These are phyloP conservation scores for Barbus barbus DNA, from an alignment of 2,113 vertebrate species.

Conservation along the genomic window DNA sequence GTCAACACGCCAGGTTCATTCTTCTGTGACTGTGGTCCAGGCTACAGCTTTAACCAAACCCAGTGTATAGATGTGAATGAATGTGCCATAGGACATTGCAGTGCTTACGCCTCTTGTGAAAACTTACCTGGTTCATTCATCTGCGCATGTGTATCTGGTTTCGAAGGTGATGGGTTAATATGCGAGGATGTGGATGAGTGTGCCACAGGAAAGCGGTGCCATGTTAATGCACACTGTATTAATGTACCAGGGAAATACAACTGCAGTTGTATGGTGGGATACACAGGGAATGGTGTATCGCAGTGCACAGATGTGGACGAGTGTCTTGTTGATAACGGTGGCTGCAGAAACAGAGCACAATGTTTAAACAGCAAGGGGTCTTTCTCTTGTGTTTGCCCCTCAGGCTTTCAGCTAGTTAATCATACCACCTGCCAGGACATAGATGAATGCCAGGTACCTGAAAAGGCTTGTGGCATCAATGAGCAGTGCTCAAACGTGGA, in stretches of 20 bases:
- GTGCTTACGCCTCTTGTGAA: conserved; percentile 67
- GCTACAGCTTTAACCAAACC: conserved; percentile 68
- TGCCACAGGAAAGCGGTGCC: conserved; percentile 63
- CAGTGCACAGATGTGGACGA: conserved; percentile 77
- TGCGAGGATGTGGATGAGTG: conserved; percentile 79
- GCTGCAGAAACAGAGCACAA: conserved; percentile 71
- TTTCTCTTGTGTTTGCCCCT: conserved; percentile 71
- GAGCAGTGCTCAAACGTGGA: conserved; percentile 76
- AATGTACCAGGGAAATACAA: conserved; percentile 76
- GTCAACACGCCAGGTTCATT: conserved; percentile 76
- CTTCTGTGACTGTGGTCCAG: conserved; percentile 75
- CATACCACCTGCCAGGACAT: conserved; percentile 75
- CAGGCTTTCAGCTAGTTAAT: conserved; percentile 73
- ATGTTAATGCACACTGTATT: conserved; percentile 68
- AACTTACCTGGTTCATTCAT: conserved; percentile 75
- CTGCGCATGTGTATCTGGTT: conserved; percentile 74
- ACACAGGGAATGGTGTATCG: conserved; percentile 71
- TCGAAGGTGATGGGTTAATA: conserved; percentile 71
- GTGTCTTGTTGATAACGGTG: conserved; percentile 75
- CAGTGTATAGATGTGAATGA: conserved; percentile 75
- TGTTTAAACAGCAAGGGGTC: conserved; percentile 77
- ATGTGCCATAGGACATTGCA: conserved; percentile 69
- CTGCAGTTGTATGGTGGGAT: conserved; percentile 75
- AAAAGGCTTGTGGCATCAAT: conserved; percentile 66
- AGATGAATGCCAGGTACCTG: conserved; percentile 70